These are phyloP conservation scores for Torymus auratus DNA, from an alignment of 2,888 invertebrate genomes.

Conservation along the genomic window DNA sequence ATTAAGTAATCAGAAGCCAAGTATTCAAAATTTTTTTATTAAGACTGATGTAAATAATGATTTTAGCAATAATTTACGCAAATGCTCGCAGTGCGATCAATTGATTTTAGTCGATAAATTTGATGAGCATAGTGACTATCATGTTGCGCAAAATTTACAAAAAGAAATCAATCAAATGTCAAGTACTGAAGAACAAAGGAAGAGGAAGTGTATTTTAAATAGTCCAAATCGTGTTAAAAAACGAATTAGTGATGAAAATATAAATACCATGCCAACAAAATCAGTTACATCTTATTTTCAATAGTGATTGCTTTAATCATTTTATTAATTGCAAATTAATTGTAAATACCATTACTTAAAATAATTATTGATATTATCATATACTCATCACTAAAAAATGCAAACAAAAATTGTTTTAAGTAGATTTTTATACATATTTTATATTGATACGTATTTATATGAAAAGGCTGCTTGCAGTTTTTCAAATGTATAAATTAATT, in stretches of 20 bases:
- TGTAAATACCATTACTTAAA: slow-evolving; percentile 40
- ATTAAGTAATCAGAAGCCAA: slow-evolving; percentile 57
- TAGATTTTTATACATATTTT: slow-evolving; percentile 31
- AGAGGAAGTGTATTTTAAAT: slow-evolving; percentile 35
- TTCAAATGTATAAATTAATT: slow-evolving; percentile 46
- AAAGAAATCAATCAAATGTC: slow-evolving; percentile 79
- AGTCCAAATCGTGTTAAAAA: slow-evolving; percentile 48
- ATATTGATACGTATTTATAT: slow-evolving; percentile 28
- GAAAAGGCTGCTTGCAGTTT: slow-evolving; percentile 23
- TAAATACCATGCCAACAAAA: slow-evolving; percentile 27
- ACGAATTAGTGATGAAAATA: slow-evolving; percentile 48
- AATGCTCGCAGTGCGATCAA: slow-evolving; percentile 85
- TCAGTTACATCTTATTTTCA: slow-evolving; percentile 54
- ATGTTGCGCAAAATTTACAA: slow-evolving; percentile 88
- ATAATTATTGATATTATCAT: slow-evolving; percentile 16
- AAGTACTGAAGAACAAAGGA: slow-evolving; percentile 17
- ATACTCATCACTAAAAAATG: slow-evolving; percentile 21
- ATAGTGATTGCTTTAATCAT: slow-evolving; percentile 18
- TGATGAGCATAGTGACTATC: slow-evolving; percentile 89
- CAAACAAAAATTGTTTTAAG: slow-evolving; percentile 6
- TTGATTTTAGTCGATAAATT: slow-evolving; percentile 81
- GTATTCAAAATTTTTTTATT: slow-evolving; percentile 76
- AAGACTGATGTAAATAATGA: slow-evolving; percentile 72
- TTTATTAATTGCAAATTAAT: slow-evolving; percentile 24
- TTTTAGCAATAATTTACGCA: slow-evolving; percentile 74